Base-by-base conservation (phyloP, 2,113 vertebrate species). In the Lepidothrix coronata region DNA sequence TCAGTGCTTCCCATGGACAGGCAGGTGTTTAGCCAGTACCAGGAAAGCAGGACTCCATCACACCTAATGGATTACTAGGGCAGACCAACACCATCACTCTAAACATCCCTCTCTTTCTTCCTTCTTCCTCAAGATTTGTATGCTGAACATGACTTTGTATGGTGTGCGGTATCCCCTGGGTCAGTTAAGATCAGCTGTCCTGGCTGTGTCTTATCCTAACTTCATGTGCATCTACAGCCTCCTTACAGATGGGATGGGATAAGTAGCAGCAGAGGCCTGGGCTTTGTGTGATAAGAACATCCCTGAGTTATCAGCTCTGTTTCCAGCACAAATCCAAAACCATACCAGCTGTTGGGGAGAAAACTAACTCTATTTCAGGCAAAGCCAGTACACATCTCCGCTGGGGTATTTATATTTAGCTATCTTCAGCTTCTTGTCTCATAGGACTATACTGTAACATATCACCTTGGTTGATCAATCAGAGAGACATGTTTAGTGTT, bases 391-490 rank as follows among this genome's bases (percentile, higher is more conserved):
- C 39, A 25, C 6, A 44, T 37, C 6, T 59, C 11, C 22, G 5
- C 4, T 28, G 13, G 3, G 1, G 3, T 44, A 23, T 6, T 48
- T 39, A 11, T 0, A 11, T 21, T n/a, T 37, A 57, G 14, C 20
- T n/a, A 2, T 19, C 6, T 68, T 17, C 17, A 41, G 9, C 21
- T 59, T 46, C 15, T 51, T 59, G 9, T 54, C 17, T 82, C 0
- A 0, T 22, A 51, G 16, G 30, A 37, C 28, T 35, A 11, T 25
- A 28, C 8, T 46, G 9, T 20, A 41, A 21, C 31, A 13, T 0
- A 0, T 35, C n/a, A 71, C 3, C 12, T 12, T 33, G 3, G 2
- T 4, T 11, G 18, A 17, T 51, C 14, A 77, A 8, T 3, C 9
- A 41, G 10, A 11, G 7, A 51, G 25, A 35, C 2, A 0, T 12